Conservation (phyloP, 1,140 invertebrate genomes). For the Mercenaria mercenaria region DNA sequence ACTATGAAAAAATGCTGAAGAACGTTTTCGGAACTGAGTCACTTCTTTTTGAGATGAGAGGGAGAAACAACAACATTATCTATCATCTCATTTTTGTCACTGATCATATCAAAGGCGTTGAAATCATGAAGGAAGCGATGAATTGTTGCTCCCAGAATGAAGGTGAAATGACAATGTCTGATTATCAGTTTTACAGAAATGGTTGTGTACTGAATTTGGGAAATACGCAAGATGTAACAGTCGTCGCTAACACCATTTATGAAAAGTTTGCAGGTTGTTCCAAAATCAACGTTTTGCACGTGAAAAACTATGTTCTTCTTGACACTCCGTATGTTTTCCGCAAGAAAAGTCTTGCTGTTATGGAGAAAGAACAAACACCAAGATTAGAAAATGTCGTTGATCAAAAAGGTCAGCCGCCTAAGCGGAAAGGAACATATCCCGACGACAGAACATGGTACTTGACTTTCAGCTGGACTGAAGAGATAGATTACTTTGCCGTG, state of each 20-base stretch:
- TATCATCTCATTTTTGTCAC: constrained; percentile 26
- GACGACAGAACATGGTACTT: neutral
- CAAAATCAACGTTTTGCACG: neutral
- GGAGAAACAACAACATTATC: neutral
- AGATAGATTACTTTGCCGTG: neutral
- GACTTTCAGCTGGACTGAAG: neutral
- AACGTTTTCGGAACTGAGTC: neutral
- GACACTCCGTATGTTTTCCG: neutral
- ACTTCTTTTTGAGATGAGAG: constrained; percentile 15
- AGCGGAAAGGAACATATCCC: neutral
- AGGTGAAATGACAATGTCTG: neutral
- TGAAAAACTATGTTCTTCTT: neutral
- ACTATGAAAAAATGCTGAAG: neutral
- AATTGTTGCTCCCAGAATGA: neutral
- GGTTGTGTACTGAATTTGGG: neutral
- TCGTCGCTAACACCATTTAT: neutral
- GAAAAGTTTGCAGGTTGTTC: neutral
- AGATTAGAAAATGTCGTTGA: neutral
- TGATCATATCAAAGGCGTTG: neutral
- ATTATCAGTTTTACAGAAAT: neutral
- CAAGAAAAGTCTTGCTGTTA: neutral
- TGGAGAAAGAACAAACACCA: neutral
- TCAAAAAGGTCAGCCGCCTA: neutral
- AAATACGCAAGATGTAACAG: neutral
- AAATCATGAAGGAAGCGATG: constrained; percentile 20